Evolutionary conservation across 2,888 invertebrate species (phyloP).

Genomic region (Synanthedon formicaeformis): DNA sequence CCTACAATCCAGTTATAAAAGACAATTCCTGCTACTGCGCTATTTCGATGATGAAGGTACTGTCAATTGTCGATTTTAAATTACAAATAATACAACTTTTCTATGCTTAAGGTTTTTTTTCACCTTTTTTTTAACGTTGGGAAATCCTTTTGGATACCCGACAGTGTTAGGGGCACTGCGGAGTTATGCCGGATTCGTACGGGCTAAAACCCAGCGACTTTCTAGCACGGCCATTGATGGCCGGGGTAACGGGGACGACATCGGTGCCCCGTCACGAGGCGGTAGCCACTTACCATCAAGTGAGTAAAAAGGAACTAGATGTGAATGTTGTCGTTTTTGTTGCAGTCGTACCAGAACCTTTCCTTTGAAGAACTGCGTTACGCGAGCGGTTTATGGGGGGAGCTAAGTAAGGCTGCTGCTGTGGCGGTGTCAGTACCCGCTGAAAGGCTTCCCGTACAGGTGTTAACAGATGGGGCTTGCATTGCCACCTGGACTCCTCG

Average conservation of each 20-base stretch:
- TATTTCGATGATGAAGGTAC: conserved; percentile 93
- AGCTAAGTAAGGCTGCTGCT: conserved; percentile 35
- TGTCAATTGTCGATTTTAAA: neutral
- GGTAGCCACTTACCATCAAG: neutral
- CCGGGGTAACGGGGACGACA: too few relatives aligned
- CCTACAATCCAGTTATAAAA: conserved; percentile 87
- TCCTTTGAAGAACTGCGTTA: conserved; percentile 94
- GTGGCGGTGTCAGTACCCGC: conserved; percentile 54
- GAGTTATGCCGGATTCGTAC: too few relatives aligned
- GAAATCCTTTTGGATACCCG: too few relatives aligned
- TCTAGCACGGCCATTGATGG: too few relatives aligned
- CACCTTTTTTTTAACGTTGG: too few relatives aligned
- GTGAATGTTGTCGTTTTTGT: neutral
- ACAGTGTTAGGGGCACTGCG: too few relatives aligned
- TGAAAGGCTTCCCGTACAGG: conserved; percentile 83
- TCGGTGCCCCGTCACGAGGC: neutral
- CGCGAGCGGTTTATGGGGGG: conserved; percentile 57
- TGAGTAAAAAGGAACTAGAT: neutral
- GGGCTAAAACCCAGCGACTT: too few relatives aligned
- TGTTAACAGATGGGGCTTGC: conserved; percentile 84
- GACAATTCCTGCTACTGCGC: conserved; percentile 95
- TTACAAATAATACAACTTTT: neutral
- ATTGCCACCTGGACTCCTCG: conserved; percentile 93
- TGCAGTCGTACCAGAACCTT: conserved; percentile 86
- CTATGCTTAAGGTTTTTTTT: too few relatives aligned